Percentiles rank a stretch among this genome's conserved stretches.
These are phyloP conservation scores for Lagocephalus sceleratus DNA, from an alignment of 2,797 vertebrate species.

Conservation along the genomic window DNA sequence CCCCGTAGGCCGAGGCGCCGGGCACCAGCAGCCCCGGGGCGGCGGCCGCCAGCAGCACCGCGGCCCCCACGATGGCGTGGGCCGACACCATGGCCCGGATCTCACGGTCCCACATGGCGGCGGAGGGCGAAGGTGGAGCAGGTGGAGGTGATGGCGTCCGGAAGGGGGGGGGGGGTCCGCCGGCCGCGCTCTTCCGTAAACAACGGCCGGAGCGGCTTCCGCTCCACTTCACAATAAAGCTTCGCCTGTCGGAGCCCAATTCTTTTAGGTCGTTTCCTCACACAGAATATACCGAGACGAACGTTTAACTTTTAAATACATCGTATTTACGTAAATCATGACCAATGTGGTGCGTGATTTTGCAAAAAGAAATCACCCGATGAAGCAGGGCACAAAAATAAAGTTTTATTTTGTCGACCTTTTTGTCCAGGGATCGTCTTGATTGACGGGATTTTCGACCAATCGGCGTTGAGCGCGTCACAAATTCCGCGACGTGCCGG, in stretches of 20 bases:
- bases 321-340: no score
- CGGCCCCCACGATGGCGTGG: slow-evolving; percentile 80
- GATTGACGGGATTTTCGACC: slow-evolving; percentile 21
- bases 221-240: slow-evolving; percentile 51
- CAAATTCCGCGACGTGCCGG: slow-evolving; percentile 19
- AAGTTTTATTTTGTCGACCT: background rate
- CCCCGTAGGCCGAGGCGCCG: slow-evolving; percentile 84
- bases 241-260: background rate
- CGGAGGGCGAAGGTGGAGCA: no score
- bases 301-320: no score
- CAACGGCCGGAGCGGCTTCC: slow-evolving; percentile 49
- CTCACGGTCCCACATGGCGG: slow-evolving; percentile 86
- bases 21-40: slow-evolving; percentile 76
- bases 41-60: slow-evolving; percentile 79
- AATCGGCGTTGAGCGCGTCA: slow-evolving; percentile 22
- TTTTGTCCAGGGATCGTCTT: background rate
- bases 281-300: no score
- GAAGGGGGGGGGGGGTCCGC: no score
- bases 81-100: slow-evolving; percentile 82
- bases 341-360: no score
- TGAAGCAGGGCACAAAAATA: background rate
- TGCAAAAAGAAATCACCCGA: no score
- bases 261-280: no score
- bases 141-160: no score
- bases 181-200: slow-evolving; percentile 58